Conservation (phyloP, 2,113 vertebrate genomes). For the Serilophus lunatus region DNA sequence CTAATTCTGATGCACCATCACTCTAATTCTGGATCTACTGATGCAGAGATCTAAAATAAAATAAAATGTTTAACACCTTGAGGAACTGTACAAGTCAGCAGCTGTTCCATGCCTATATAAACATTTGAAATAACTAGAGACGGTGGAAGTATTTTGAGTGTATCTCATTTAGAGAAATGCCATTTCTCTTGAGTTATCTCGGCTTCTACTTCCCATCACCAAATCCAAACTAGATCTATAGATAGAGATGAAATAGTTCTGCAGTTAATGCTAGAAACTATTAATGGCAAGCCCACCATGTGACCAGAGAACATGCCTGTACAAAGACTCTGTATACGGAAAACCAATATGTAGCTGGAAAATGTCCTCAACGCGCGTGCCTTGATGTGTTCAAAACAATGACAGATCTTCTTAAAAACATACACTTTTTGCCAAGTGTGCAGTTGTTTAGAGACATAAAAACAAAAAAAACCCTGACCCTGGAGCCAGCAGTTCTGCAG, state of each 20-base stretch:
- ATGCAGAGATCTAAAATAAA: constrained; percentile 31
- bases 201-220: constrained; percentile 62
- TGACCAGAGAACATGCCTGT: constrained; percentile 56
- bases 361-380: not conserved
- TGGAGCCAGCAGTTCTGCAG: not conserved
- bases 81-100: not conserved
- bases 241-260: constrained; percentile 63
- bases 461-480: not conserved
- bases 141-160: constrained; percentile 36
- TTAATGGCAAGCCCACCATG: constrained; percentile 66
- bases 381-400: constrained; percentile 48
- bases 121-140: not conserved
- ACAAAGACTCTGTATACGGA: constrained; percentile 36
- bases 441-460: constrained; percentile 11
- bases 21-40: not conserved
- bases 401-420: constrained; percentile 15
- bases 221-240: constrained; percentile 65
- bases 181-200: constrained; percentile 53
- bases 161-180: constrained; percentile 48
- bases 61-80: not conserved
- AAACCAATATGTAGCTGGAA: constrained; percentile 45
- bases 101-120: not conserved
- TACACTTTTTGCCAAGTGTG: not conserved
- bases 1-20: not conserved
- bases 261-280: constrained; percentile 62